Evolutionary conservation across 2,888 invertebrate genomes (phyloP), one percentile per base, ranked within the genome.

Genomic region (Lottia gigantea): DNA sequence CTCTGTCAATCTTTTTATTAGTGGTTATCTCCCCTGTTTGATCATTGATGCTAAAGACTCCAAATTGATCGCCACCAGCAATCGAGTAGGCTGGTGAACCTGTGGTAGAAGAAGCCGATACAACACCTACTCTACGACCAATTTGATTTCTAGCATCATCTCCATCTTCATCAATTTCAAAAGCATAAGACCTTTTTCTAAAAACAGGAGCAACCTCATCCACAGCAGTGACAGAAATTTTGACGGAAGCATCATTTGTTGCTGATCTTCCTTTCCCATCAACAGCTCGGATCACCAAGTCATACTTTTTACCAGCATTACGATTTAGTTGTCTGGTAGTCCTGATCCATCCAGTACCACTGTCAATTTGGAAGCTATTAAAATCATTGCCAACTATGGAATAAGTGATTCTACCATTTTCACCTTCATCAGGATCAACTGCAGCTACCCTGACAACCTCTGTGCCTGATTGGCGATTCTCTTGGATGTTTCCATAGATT

Each of bases 351-450:
- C 97, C 97, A 25, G 92, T 92, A 80, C 90, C 91, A 86, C 93
- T 92, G 86, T 96, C 93, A 78, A 97, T 94, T 84, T 70, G 46
- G 88, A 97, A 97, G 26, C 87, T 86, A 40, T 68, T 72, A 67
- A 77, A 78, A 71, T 93, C 93, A 40, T 94, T 94, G 73, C 76
- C 76, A 19, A 72, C 61, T 40, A 96, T 90, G 80, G 92, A 92
- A 71, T 84, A 90, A 16, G 76, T 78, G 4, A 89, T 78, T 67
- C 82, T 92, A 49, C 95, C 95, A 90, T 96, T 96, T 85, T 94
- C 93, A n/a, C 94, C 94, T 82, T 94, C 93, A 88, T 98, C 98
- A 75, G 92, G 91, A 90, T 98, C 97, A 70, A 91, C 92, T 2
- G 97, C 97, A 69, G 91, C 92, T 25, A 98, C 93, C 88, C 92